These are phyloP conservation scores for Ophioninae sp. DNA, from an alignment of 2,888 invertebrate genomes.

Conservation along the genomic window DNA sequence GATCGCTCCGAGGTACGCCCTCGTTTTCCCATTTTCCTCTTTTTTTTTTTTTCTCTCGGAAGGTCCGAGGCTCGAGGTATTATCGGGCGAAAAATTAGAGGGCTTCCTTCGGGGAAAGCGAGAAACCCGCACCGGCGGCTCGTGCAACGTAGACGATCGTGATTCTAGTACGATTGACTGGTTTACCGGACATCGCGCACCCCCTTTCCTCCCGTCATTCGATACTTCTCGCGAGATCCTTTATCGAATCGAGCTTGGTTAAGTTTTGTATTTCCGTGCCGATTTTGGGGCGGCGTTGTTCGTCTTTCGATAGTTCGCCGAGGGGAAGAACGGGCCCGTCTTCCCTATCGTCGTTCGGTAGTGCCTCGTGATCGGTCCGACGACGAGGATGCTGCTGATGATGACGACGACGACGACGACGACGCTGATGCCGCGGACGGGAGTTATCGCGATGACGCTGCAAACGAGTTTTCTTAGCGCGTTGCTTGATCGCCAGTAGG, in stretches of 20 bases:
- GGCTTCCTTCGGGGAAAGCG: no score
- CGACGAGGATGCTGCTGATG: not conserved
- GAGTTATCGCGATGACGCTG: conserved; percentile 52
- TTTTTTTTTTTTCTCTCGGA: no score
- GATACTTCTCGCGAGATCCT: conserved; percentile 57
- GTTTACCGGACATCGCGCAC: conserved; percentile 59
- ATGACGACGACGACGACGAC: not conserved
- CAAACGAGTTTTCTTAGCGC: conserved; percentile 53
- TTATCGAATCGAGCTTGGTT: conserved; percentile 45
- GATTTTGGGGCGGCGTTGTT: conserved; percentile 3
- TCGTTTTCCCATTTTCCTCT: no score
- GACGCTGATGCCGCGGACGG: conserved; percentile 55
- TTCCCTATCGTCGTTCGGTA: conserved; percentile 3
- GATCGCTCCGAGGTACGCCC: no score
- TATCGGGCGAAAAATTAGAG: no score
- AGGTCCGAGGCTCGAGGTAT: no score
- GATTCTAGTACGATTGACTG: conserved; percentile 47
- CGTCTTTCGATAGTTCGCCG: conserved; percentile 1
- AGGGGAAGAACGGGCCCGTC: conserved; percentile 16
- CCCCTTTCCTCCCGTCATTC: conserved; percentile 63
- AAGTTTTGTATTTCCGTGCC: conserved; percentile 40
- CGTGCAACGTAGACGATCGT: conserved; percentile 56
- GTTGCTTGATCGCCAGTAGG: conserved; percentile 64
- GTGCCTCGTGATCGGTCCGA: conserved; percentile 32
- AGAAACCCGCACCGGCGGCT: no score